Base-by-base conservation (phyloP, 2,797 vertebrate genomes). In the Coracias cyanogaster region DNA sequence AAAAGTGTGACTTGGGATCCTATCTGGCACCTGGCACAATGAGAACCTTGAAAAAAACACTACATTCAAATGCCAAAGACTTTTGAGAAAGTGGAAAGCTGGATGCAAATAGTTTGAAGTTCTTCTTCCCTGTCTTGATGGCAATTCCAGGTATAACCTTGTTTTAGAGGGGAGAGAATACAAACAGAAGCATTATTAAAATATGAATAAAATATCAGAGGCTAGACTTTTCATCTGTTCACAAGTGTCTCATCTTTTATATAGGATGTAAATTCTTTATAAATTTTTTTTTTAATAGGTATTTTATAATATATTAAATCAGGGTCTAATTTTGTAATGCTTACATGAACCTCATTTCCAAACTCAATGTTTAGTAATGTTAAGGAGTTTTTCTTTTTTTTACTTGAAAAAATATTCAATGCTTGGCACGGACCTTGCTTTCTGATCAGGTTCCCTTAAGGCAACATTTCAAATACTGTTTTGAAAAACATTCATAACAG, bases 401-500 rank as follows among this genome's bases (percentile, higher is more conserved):
- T 52, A 14, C 15, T 64, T 28, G 0, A 48, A 64, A 58, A 76
- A 64, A 21, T n/a, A 51, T n/a, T 91, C 4, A 0, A 11, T 78
- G 8, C 15, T 73, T 62, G 54, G 16, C 9, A 33, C 51, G 21
- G 26, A 86, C 54, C 29, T 92, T 77, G 35, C 26, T 87, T 86
- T 76, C 29, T 61, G n/a, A 61, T 79, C 16, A 54, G 41, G 13
- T 51, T 90, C 39, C 72, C 67, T 85, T 62, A 76, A 76, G 95
- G 66, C 49, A 93, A n/a, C 67, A 77, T 95, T 96, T 95, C 70
- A 96, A 96, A 92, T 70, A 37, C 55, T 88, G 10, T 91, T 89
- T 96, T 93, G 72, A 92, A 96, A 97, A 96, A 60, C 29, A 71
- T 82, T 90, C 28, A 11, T 62, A 91, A 82, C 71, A 96, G 89